phyloP scores from a whole-genome alignment of 2,113 vertebrate species.

The Neotoma lepida region DNA sequence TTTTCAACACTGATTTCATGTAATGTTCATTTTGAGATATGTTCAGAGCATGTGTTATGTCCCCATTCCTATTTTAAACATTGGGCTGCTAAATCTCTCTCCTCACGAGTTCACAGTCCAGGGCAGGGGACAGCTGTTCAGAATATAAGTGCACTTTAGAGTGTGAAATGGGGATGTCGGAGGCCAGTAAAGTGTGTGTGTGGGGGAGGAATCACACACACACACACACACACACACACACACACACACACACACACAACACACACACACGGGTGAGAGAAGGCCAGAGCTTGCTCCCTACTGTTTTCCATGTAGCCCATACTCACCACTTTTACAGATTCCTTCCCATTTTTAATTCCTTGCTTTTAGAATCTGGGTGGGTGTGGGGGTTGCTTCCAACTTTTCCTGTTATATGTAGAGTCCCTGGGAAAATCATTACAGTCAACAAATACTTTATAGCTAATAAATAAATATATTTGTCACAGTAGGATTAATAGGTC shows the following conservation, averaged over 20 bases:
- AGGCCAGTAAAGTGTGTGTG: not conserved
- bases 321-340: not conserved
- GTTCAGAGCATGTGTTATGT: not conserved
- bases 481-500: not conserved
- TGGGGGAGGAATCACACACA: too few species aligned
- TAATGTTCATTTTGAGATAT: not conserved
- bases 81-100: not conserved
- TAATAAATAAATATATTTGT: not conserved
- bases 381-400: not conserved
- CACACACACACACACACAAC: too few species aligned
- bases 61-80: not conserved
- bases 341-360: not conserved
- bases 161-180: not conserved
- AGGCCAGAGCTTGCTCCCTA: not conserved
- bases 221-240: too few species aligned
- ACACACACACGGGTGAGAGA: not conserved
- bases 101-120: not conserved
- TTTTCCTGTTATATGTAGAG: not conserved
- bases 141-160: not conserved
- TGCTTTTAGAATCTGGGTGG: not conserved
- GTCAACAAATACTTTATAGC: not conserved
- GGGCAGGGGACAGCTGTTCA: not conserved
- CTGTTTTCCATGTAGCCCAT: not conserved
- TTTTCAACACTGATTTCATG: not conserved
- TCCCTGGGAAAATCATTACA: not conserved